Base-by-base conservation (phyloP, 2,797 vertebrate genomes). In the Pampus argenteus region DNA sequence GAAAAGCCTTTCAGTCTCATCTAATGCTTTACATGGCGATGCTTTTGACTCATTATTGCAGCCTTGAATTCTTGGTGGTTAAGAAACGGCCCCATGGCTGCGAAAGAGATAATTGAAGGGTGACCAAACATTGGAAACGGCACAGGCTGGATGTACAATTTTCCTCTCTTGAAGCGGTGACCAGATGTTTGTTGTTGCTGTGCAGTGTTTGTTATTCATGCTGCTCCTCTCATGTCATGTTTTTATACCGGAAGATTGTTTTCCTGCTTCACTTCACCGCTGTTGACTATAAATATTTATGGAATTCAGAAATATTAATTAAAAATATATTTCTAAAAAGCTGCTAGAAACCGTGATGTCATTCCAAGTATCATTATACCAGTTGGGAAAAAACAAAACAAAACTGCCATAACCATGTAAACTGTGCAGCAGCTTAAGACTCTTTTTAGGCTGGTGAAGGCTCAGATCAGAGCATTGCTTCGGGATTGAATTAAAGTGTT, bases 401-500 rank as follows among this genome's bases (percentile, higher is more conserved):
- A n/a, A n/a, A n/a, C n/a, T n/a, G n/a, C n/a, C 55, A 20, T 10
- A 23, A 65, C 52, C 55, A 42, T 76, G 40, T 26, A 23, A 69
- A 62, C 38, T 64, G 45, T 71, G 57, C 5, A 1, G 44, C 47
- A 63, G 57, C 70, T 49, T 51, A 18, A 23, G 14, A 5, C 31
- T 66, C 22, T 61, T 71, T 66, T 40, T 3, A 44, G 70, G 62
- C 28, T 56, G 57, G 31, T 26, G 60, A 73, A 47, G 66, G 61
- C 66, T 83, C 59, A 61, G 49, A 83, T 79, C 63, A 74, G 68
- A 86, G 66, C 22, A 2, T 73, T 49, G 52, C 71, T 81, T 22
- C 9, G 83, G 71, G 73, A 91, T 91, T 90, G 82, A 83, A 79
- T 67, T 75, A 47, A 66, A 69, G 69, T 58, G 58, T 85, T 73